phyloP scores from a whole-genome alignment of 2,113 vertebrate species.

The Nesoenas mayeri region DNA sequence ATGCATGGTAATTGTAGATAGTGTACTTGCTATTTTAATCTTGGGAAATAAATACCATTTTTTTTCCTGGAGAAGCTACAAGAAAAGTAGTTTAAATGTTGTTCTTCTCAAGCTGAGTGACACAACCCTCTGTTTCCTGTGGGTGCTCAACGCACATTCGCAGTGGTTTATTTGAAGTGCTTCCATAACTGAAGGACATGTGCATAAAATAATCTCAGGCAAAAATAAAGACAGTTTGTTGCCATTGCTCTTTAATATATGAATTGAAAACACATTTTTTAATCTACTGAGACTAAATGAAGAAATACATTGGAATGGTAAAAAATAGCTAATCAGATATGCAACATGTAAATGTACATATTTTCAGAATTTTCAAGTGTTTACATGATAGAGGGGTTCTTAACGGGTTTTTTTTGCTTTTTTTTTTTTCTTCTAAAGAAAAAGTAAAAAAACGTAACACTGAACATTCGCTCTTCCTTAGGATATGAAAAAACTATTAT shows the following conservation, averaged over 20 bases:
- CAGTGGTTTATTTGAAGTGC: constrained; percentile 33
- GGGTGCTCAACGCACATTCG: constrained; percentile 38
- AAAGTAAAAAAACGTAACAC: background rate
- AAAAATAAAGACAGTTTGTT: constrained; percentile 34
- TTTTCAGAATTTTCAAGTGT: background rate
- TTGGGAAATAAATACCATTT: constrained; percentile 50
- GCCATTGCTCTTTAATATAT: background rate
- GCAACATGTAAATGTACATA: background rate
- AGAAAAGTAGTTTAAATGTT: background rate
- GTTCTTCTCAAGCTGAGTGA: constrained; percentile 44
- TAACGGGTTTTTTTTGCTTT: background rate
- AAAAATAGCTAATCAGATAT: background rate
- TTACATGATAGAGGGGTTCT: background rate
- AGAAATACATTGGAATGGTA: background rate
- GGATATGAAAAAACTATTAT: background rate
- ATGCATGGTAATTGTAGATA: constrained; percentile 64
- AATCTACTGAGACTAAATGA: constrained; percentile 10
- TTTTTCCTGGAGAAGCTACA: background rate
- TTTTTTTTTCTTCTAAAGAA: background rate
- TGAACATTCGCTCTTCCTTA: background rate
- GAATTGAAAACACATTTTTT: constrained; percentile 45
- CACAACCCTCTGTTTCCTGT: constrained; percentile 10
- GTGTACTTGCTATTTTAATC: constrained; percentile 59
- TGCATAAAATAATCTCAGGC: constrained; percentile 31
- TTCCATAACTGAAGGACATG: constrained; percentile 46